Base-by-base conservation (phyloP, 2,797 vertebrate species). In the Spheniscus humboldti region DNA sequence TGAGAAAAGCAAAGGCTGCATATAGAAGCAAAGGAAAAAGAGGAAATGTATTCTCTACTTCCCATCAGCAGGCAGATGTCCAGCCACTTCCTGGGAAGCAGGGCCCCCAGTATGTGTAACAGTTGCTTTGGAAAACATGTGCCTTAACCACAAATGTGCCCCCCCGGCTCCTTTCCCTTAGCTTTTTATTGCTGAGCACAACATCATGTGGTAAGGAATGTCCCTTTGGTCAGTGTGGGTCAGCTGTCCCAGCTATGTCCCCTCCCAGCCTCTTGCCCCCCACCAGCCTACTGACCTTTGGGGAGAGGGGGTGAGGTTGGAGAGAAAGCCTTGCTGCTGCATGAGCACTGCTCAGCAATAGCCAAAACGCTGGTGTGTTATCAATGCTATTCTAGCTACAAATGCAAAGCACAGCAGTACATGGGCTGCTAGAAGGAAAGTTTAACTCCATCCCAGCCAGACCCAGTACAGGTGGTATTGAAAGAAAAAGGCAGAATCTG, bases 321-420 rank as follows among this genome's bases (percentile, higher is more conserved):
- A 53, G 27, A 43, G n/a, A 10, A 22, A 68, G 24, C 55, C 23
- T n/a, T 41, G 39, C 59, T 76, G 41, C 55, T 45, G 16, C 15
- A 47, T 27, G 55, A 67, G 50, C 12, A 4, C 41, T 8, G 39
- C 60, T 41, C 28, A 23, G 53, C 7, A 16, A 8, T 0, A 48
- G 39, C 35, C 35, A 6, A 31, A 33, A 2, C 19, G 3, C 22
- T 13, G 22, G 7, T 13, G 33, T 1, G 0, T 31, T 43, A 20
- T 22, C 55, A 27, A 1, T 4, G 12, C 14, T 41, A 0, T 18
- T 35, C 25, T n/a, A 35, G 27, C 18, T 22, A n/a, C 41, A 62
- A 55, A 23, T 25, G n/a, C 27, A 31, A 56, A 77, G n/a, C 33
- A 27, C 57, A 48, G 35, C 5, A 6, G 10, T 31, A 16, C 4